Evolutionary conservation across 2,888 invertebrate species (phyloP), one percentile per base, ranked within the genome.

Genomic region (Meandrusa payeni): DNA sequence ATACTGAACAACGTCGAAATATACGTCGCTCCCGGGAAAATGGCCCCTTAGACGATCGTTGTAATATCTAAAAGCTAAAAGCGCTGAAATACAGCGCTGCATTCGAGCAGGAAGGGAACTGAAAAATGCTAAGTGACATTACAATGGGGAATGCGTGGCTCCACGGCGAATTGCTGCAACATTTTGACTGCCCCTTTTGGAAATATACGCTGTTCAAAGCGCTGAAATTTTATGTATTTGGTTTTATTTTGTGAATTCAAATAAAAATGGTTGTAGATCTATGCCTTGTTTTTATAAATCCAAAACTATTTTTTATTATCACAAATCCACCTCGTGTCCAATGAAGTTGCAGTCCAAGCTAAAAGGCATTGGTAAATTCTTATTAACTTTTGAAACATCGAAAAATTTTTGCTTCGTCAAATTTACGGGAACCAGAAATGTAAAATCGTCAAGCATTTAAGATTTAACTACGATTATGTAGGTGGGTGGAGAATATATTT

Each of bases 21-120:
- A 83, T 78, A 79, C 75, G 72, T 68, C 69, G 69, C 68, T 66
- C 72, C 65, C 59, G 62, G 55, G 70, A 59, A 64, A 81, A 85
- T 74, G 73, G 64, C 78, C 79, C 85, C 85, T 78, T 59, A 47
- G 85, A 70, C 78, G 75, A 69, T 62, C 77, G 71, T 83, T 72
- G 78, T 77, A 73, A 80, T 79, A 81, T 78, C 78, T 75, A 67
- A 64, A 57, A 64, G 64, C 64, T 76, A 80, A 81, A 81, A 82
- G 77, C 76, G 69, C 19, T 42, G 42, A 42, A 42, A 42, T 42
- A 42, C 29, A 74, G 63, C 29, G 75, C 62, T 56, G 65, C 57
- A 60, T 55, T 67, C 64, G 61, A 55, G 42, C 59, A 52, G 52
- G 31, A 50, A 51, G 53, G 41, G 41, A 36, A 34, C 40, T 42